Evolutionary conservation across 2,797 vertebrate genomes (phyloP), one percentile per base, ranked within the genome.

Genomic region (Pristis pectinata): DNA sequence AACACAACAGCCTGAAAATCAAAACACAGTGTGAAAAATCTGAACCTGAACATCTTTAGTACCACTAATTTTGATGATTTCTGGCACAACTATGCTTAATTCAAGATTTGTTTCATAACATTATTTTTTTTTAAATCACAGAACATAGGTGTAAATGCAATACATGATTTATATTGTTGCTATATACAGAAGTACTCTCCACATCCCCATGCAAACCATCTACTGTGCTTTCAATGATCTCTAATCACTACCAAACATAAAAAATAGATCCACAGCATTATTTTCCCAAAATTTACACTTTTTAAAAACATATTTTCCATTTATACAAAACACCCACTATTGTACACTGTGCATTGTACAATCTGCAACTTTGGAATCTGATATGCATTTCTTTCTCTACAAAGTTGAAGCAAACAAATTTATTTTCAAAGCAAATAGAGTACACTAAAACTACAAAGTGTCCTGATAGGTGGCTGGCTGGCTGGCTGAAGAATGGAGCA

Each of bases 251-350:
- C 67, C 44, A 76, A 93, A 94, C 92, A 91, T 91, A 94, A 94
- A 74, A 94, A 94, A 94, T 94, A 94, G 67, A 94, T 94, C 92
- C 92, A 94, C 70, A 94, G 92, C 92, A 94, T 72, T 94, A 94
- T 94, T 94, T 94, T 70, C 92, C 92, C 7, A 94, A 93, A 94
- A 74, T 94, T 74, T 94, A 94, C 67, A 74, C 72, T 94, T 94
- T 87, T 87, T 87, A 87, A 74, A 93, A 93, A 94, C 53, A 76
- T 74, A 94, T 94, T 94, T 76, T 76, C 92, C 70, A 94, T 94
- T 94, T 94, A 94, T 94, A 94, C 92, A 94, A 94, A 94, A 94
- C 67, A 94, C 70, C 67, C 70, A 30, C 67, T 53, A 41, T 93
- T 93, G 70, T 93, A 93, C 70, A 76, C 27, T 94, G 92, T 94